Evolutionary conservation across 2,888 invertebrate genomes (phyloP), one percentile per base, ranked within the genome.

Genomic region (Drosophila mimica): DNA sequence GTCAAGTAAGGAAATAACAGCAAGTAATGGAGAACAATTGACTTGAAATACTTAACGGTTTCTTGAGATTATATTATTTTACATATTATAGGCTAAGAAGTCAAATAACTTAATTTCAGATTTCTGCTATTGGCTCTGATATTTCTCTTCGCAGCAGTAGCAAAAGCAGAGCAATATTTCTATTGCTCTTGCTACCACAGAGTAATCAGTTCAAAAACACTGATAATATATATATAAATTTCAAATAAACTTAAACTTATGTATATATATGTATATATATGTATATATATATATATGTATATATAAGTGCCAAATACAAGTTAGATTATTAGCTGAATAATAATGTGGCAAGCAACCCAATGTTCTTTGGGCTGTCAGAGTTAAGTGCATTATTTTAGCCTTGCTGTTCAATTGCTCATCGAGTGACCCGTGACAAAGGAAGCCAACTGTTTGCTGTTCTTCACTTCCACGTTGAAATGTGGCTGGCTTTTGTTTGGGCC

Each of bases 401-500:
- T n/a, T 28, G 36, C 28, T 28, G 38, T 38, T 49, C 59, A 34
- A 59, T 49, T 28, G 15, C 49, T 20, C 15, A 33, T 15, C 7
- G 49, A 64, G 17, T 36, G 53, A 52, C 6, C 64, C 25, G 28
- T 33, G 51, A 15, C 43, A 33, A 31, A 31, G 28, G 28, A 52
- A 38, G 11, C 6, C 40, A 46, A n/a, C 30, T 30, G 30, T 31
- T 67, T 36, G 36, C 30, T 53, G 25, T 52, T 30, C 40, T 48
- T 34, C 13, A 72, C 20, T 71, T 59, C 34, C 31, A 28, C 28
- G 64, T 20, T 30, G 25, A 30, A 65, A 59, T 52, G 13, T 46
- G 43, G 25, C 25, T 34, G 58, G 28, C 49, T 71, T 68, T 73
- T 73, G 76, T 74, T 68, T 65, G 65, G 60, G 54, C 43, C 54